Conservation (phyloP, 2,888 invertebrate genomes). For the Drosophila eohydei region DNA sequence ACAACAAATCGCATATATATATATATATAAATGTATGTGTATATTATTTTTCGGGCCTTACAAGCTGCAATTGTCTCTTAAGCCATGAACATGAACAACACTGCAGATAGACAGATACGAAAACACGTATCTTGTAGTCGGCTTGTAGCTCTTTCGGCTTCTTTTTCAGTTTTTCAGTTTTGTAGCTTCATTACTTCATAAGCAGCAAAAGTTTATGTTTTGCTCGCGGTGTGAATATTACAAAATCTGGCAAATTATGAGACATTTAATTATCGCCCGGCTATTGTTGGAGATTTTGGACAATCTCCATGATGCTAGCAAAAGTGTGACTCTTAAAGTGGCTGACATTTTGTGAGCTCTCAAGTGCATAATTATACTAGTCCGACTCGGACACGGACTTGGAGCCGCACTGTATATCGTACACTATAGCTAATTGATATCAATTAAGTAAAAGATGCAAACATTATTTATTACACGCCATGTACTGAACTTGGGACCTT, state of each 20-base stretch:
- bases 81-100: slow-evolving; percentile 37
- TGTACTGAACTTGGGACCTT: slow-evolving; percentile 21
- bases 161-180: slow-evolving; percentile 17
- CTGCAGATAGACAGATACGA: slow-evolving; percentile 30
- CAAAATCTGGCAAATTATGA: slow-evolving; percentile 63
- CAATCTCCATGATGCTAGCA: slow-evolving; percentile 13
- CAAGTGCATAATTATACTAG: slow-evolving; percentile 52
- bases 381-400: background rate
- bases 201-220: slow-evolving; percentile 33
- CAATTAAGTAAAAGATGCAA: slow-evolving; percentile 50
- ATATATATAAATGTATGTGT: background rate
- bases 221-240: slow-evolving; percentile 52
- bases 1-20: slow-evolving; percentile 17
- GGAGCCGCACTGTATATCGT: background rate
- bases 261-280: slow-evolving; percentile 50
- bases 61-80: slow-evolving; percentile 50
- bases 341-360: slow-evolving; percentile 27
- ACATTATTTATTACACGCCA: slow-evolving; percentile 52
- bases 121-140: slow-evolving; percentile 8
- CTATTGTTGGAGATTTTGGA: slow-evolving; percentile 18
- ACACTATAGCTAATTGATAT: slow-evolving; percentile 53
- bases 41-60: slow-evolving; percentile 35
- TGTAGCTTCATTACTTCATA: slow-evolving; percentile 62
- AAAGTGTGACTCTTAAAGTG: slow-evolving; percentile 20
- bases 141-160: slow-evolving; percentile 24